Evolutionary conservation across 2,888 invertebrate genomes (phyloP), one percentile per base, ranked within the genome.

Genomic region (Meiosimyza platycephala): DNA sequence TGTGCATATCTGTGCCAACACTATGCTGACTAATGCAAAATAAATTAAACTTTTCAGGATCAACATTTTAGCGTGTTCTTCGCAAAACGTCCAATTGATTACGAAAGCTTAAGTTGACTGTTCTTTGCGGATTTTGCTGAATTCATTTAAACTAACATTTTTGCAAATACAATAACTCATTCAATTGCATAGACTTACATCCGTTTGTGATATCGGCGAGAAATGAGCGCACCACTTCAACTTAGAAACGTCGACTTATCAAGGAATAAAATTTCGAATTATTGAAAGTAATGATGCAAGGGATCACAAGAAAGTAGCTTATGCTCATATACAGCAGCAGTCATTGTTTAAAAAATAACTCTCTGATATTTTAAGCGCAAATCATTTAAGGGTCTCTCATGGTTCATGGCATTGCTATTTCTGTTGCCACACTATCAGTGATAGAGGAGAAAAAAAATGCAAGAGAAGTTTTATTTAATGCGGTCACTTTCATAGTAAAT

Each of bases 151-250:
- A 71, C 64, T 65, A 71, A 33, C 51, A 65, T 57, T 28, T 71
- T n/a, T 71, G 71, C 64, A 28, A 55, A 57, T 59, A 33, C 48
- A 64, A 6, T n/a, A n/a, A 52, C 48, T 54, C 33, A 62, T 63
- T 50, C 63, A 62, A 54, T 63, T 55, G 63, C 63, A 60, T 47
- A 16, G 15, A 52, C 13, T 48, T 48, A 73, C 64, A 73, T 73
- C 73, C 73, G 73, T 52, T 73, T 33, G 33, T 51, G 73, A 73
- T 73, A 73, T 73, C 71, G 64, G 40, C 40, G 9, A 40, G 9
- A 55, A 55, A 22, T 47, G 71, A 55, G 60, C 62, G 11, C 33
- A 18, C 63, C 13, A 15, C 50, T 69, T 51, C 40, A 51, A 51
- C 40, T 40, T 40, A 40, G 4, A 28, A 4, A 28, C 28, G 28